phyloP scores from a whole-genome alignment of 2,113 vertebrate genomes.

The Eurystomus gularis region DNA sequence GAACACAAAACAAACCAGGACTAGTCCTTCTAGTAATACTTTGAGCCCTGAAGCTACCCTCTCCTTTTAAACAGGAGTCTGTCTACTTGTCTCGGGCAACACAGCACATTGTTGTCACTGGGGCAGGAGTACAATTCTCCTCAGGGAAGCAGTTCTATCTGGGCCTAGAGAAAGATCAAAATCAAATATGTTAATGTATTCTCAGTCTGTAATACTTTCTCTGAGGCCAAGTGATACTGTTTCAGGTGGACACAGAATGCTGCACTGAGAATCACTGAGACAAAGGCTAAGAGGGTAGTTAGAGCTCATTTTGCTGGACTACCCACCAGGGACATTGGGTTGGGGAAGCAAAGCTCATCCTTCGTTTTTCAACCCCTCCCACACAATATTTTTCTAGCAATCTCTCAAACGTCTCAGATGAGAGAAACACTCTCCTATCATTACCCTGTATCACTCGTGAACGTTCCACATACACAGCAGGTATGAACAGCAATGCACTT shows the following conservation, averaged over 20 bases:
- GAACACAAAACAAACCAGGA: neutral
- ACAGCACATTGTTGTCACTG: neutral
- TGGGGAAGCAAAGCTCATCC: neutral
- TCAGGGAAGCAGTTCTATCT: neutral
- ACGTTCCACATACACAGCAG: neutral
- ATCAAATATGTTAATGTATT: neutral
- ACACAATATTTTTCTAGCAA: neutral
- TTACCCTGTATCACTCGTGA: neutral
- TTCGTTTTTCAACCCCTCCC: neutral
- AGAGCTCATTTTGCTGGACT: neutral
- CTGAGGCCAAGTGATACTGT: neutral
- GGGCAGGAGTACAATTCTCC: neutral
- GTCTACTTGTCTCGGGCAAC: neutral
- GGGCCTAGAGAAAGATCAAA: neutral
- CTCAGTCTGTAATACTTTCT: neutral
- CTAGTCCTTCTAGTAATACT: neutral
- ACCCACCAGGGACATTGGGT: neutral
- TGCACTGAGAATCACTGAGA: neutral
- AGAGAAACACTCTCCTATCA: neutral
- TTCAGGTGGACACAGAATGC: neutral
- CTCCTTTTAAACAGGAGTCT: neutral
- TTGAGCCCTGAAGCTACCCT: neutral
- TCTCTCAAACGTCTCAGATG: neutral
- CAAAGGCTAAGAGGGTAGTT: neutral
- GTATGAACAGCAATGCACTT: neutral